Evolutionary conservation across 1,140 invertebrate genomes (phyloP), one percentile per base, ranked within the genome.

Genomic region (Aphelenchoides fujianensis): DNA sequence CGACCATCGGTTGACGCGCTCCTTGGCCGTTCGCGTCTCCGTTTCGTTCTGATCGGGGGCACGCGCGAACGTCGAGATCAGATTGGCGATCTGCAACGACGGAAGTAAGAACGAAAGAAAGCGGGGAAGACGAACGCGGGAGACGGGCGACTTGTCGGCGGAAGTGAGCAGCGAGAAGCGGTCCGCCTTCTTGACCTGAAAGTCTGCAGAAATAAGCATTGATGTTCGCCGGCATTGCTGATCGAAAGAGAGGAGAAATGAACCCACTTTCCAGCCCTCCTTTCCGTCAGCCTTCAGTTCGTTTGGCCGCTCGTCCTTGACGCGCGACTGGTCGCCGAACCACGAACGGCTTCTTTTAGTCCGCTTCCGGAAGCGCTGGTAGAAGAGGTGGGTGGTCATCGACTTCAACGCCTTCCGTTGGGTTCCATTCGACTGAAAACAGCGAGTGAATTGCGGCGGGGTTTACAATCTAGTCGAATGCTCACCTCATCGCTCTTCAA

Each of bases 21-120:
- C 35, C 71, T 19, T 30, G 23, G 28, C 61, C 31, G 31, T 12
- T 3, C n/a, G 37, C 12, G n/a, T 31, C 36, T 53, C 70, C 64
- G 54, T 36, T 30, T 57, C 37, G 35, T 34, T 74, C 34, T 67
- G 35, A 31, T 53, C 68, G 34, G 59, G 5, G 12, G 72, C 59
- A 7, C 34, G 41, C 7, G 61, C 32, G 59, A 82, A 72, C 30
- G 55, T 77, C 34, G 73, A 79, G 19, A 83, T 71, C 57, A 82
- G 63, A n/a, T 73, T 63, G 27, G 82, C 67, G 1, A 82, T 69
- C 77, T 81, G 62, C 53, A 68, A 66, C n/a, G 2, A 19, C 34
- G 12, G 55, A 59, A 30, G 28, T 7, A 16, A 5, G 27, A 66
- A 1, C n/a, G n/a, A 32, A 66, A 30, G 59, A n/a, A n/a, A n/a